Base-by-base conservation (phyloP, 92 coral and sea anemone genomes). In the Paramuricea clavata region DNA sequence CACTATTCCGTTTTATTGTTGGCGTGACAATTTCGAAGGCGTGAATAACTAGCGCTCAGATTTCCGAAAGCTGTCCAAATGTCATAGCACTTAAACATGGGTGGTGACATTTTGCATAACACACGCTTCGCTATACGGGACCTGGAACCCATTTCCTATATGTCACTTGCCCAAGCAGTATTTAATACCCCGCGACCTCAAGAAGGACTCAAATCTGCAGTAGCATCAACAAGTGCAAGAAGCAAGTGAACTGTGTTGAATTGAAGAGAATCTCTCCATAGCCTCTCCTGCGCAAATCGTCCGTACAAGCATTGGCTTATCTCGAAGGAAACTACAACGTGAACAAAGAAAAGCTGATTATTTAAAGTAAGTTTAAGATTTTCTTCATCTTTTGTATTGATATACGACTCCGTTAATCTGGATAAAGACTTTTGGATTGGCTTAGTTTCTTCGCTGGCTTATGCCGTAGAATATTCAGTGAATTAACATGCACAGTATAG, bases 61-160 rank as follows among this genome's bases (percentile, higher is more conserved):
- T 54, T 54, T 54, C 62, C 62, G 62, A 16, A 54, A 17, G 27
- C 25, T 54, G 62, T 54, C 62, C 23, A 54, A 54, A 54, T 54
- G 1, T 23, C 3, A 19, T 54, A 21, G 17, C 62, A 54, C 62
- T 54, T 54, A 54, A 54, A 8, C 4, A 54, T 54, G 62, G 62
- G 62, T 54, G 62, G 62, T 54, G 62, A 10, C 62, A 23, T 54
- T 54, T 19, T 17, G 26, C 19, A 54, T 19, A 54, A 54, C 62
- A 54, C 62, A 19, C 3, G 23, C 17, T 54, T 21, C 6, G 25
- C 3, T 54, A 9, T n/a, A n/a, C n/a, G 62, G 5, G 62, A 54
- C 62, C 62, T 54, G 62, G 62, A 54, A 54, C 23, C 62, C 26
- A 54, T 54, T 54, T 54, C 62, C 62, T 54, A 17, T 54, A 54